Percentiles rank a stretch among this genome's conserved stretches.
phyloP scores from a whole-genome alignment of 2,888 invertebrate species.

The Imbricaverruca yamaguchii region DNA sequence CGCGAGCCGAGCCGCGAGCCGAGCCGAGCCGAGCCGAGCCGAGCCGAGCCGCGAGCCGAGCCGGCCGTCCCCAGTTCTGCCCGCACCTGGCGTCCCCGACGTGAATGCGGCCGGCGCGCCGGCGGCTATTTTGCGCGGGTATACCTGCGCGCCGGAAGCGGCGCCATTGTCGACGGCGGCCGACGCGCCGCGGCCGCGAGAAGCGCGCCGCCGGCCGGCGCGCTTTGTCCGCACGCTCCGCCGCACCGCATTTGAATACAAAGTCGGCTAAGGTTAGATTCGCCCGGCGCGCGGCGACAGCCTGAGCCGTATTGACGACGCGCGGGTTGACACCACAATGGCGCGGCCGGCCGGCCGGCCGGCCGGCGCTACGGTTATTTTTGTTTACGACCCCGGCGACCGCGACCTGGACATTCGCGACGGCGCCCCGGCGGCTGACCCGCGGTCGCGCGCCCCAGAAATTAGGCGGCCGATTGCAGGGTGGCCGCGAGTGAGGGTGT shows the following conservation, averaged over 20 bases:
- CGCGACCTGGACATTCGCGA: background rate
- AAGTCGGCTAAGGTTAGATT: conserved; percentile 18
- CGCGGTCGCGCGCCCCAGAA: background rate
- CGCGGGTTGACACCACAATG: conserved; percentile 14
- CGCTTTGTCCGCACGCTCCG: background rate
- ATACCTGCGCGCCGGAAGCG: background rate
- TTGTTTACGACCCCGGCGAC: conserved; percentile 4
- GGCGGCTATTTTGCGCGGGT: background rate
- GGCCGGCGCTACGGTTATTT: conserved; percentile 7
- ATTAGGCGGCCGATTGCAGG: no score
- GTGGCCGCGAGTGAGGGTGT: no score
- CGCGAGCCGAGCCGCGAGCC: background rate
- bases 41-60: no score
- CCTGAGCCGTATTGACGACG: conserved; percentile 18
- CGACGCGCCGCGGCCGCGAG: no score
- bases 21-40: background rate
- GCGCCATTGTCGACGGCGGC: background rate
- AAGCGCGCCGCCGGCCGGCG: no score
- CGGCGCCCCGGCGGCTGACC: background rate
- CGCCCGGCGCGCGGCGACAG: background rate
- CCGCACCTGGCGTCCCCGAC: background rate
- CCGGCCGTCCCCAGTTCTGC: no score
- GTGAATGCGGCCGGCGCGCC: background rate
- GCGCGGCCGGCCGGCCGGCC: background rate
- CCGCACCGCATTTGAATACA: background rate